Evolutionary conservation across 2,888 invertebrate species (phyloP), one percentile per base, ranked within the genome.

Genomic region (Eustalomyia histrio): DNA sequence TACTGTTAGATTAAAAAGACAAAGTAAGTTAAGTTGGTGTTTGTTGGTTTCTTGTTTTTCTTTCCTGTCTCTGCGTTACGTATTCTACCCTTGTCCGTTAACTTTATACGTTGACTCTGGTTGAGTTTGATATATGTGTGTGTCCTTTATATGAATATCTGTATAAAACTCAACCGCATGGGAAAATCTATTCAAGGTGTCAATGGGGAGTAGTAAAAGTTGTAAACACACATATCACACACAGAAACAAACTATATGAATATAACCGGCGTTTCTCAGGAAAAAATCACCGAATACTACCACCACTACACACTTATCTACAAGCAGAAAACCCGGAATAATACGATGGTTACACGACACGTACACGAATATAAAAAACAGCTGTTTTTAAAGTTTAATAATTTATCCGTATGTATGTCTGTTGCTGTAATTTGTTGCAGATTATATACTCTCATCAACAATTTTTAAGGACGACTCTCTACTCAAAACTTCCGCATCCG

Each of bases 401-500:
- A 53, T 65, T 76, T 10, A 55, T 24, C 24, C 52, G 14, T 33
- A 39, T 35, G 18, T 53, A n/a, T 29, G 33, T 2, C 9, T 33
- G 57, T 50, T 55, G 17, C n/a, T 7, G 17, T 2, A 29, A 10
- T 35, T 35, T 53, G 33, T 53, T 76, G 78, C 74, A 74, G 60
- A 35, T 74, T 69, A 0, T 33, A 52, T 69, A 58, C 71, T 50
- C 76, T 78, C 74, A 71, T 57, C 69, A 75, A 53, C 81, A 74
- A 68, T 73, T 63, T 65, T 4, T 39, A 52, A 58, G 33, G 55
- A 50, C 55, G 63, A 55, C 79, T 79, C 76, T 80, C 73, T 58
- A 60, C 33, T 29, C 18, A 55, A 81, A 65, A 79, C 74, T 79
- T 82, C 76, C 78, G 72, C 81, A 69, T 78, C 81, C 75, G 72